Evolutionary conservation across 2,888 invertebrate species (phyloP).

Genomic region (Drosophila anomalipes): DNA sequence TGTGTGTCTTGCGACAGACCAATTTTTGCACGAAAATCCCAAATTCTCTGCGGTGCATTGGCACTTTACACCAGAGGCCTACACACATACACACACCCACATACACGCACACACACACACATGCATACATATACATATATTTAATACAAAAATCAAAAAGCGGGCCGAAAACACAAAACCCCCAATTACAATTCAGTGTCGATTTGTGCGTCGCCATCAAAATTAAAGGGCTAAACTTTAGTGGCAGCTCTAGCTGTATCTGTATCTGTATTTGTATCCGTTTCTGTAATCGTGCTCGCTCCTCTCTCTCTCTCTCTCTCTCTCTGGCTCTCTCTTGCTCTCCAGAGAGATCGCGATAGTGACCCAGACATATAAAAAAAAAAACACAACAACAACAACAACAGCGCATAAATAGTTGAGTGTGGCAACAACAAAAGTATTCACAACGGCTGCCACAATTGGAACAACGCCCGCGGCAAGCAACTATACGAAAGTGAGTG

Average conservation of each 20-base stretch:
- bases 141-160: slow-evolving; percentile 23
- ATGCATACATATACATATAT: neutral
- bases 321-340: neutral
- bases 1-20: slow-evolving; percentile 70
- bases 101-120: slow-evolving; percentile 5
- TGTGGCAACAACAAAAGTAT: slow-evolving; percentile 39
- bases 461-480: slow-evolving; percentile 62
- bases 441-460: slow-evolving; percentile 73
- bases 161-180: slow-evolving; percentile 17
- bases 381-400: slow-evolving; percentile 18
- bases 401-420: slow-evolving; percentile 17
- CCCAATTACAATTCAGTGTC: slow-evolving; percentile 56
- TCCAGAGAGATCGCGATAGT: slow-evolving; percentile 31
- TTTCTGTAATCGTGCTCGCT: neutral
- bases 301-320: neutral
- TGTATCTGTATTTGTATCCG: neutral
- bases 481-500: slow-evolving; percentile 66
- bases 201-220: slow-evolving; percentile 39
- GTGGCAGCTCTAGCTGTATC: neutral
- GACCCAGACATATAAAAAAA: slow-evolving; percentile 11
- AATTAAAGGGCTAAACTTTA: slow-evolving; percentile 6
- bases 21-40: slow-evolving; percentile 81
- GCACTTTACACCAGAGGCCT: slow-evolving; percentile 27
- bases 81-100: slow-evolving; percentile 15
- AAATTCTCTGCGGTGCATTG: slow-evolving; percentile 84